phyloP scores from a whole-genome alignment of 1,140 invertebrate genomes.

The Dryas iulia region DNA sequence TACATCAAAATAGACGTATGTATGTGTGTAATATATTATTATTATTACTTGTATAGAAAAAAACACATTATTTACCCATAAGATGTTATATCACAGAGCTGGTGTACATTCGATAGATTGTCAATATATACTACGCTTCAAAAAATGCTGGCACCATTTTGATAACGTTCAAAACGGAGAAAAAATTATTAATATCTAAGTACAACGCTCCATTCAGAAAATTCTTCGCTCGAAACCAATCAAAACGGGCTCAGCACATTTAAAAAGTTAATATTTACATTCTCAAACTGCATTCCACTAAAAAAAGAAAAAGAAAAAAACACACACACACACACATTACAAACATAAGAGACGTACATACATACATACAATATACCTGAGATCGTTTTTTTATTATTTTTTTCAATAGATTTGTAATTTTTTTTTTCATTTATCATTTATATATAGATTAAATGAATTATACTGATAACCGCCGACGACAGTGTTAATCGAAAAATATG shows the following conservation, averaged over 20 bases:
- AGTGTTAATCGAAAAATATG: conserved; percentile 1
- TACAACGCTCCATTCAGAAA: no score
- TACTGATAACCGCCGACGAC: not conserved
- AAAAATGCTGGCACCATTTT: not conserved
- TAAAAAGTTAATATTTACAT: conserved; percentile 9
- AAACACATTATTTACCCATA: not conserved
- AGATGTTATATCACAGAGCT: conserved; percentile 8
- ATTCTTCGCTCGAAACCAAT: no score
- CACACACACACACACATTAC: conserved; percentile 1
- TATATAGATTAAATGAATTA: conserved; percentile 17
- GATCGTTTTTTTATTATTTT: conserved; percentile 35
- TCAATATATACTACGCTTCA: not conserved
- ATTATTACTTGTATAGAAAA: not conserved
- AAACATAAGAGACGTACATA: not conserved
- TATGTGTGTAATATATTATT: not conserved
- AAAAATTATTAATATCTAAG: no score
- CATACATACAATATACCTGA: conserved; percentile 26
- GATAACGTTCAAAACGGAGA: no score
- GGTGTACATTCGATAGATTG: conserved; percentile 1
- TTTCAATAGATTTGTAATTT: conserved; percentile 30
- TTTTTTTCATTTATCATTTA: conserved; percentile 28
- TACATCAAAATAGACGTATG: not conserved
- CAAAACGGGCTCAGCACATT: conserved; percentile 6
- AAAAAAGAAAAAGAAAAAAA: conserved; percentile 1
- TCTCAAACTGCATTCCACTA: not conserved